Base-by-base conservation (phyloP, 2,888 invertebrate genomes). In the Theristus sp. region DNA sequence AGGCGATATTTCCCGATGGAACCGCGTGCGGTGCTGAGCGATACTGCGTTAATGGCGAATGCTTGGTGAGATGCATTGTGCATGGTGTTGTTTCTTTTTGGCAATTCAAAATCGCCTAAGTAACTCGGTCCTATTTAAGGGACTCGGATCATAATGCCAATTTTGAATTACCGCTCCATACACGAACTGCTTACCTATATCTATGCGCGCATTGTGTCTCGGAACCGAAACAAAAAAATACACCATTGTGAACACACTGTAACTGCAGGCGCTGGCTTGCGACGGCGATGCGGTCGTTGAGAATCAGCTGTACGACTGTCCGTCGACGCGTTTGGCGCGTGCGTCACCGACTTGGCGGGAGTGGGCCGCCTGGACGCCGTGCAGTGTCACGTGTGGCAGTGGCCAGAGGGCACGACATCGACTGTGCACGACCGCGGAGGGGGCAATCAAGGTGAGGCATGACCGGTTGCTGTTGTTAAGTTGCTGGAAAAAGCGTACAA, bases 1-100 rank as follows among this genome's bases (percentile, higher is more conserved):
- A 72, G 60, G 72, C 70, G 0, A 69, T 70, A 27, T 72, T 70
- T 58, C 72, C 72, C 0, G 73, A 73, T 55, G 72, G 72, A 3
- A 69, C 72, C 1, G 70, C 73, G 0, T 72, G 72, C 60, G 71
- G 30, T 2, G 10, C 1, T 29, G 47, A 46, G 2, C 29, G 70
- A 0, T 71, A 67, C 59, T 72, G 72, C 62, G 70, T 72, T 29
- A 66, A 68, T 27, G 72, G 72, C 1, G 63, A 64, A 20, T 72
- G 72, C 64, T 22, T 62, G 57, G 60, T 59, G n/a, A 30, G 31
- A 3, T 3, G 2, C 17, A 57, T 56, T 58, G 6, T 58, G 10
- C 31, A 25, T 53, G 26, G 10, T 13, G 26, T 25, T 13, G 10
- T 26, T 24, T 1, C n/a, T n/a, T n/a, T n/a, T n/a, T n/a, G n/a